Conservation (phyloP, 2,113 vertebrate species). For the Semicossyphus pulcher region DNA sequence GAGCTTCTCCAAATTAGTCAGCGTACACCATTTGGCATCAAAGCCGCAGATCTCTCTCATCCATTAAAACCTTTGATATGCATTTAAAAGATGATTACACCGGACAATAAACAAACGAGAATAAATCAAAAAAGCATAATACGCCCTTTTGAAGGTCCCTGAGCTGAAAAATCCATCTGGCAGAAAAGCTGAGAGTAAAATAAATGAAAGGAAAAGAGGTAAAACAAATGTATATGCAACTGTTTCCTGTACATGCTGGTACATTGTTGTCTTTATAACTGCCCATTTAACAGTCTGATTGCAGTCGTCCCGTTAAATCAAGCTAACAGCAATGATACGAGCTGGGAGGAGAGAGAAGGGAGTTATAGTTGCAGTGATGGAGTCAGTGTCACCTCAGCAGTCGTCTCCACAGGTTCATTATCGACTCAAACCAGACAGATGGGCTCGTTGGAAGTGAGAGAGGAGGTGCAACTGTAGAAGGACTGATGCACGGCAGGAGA, state of each 20-base stretch:
- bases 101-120: conserved; percentile 23
- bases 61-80: conserved; percentile 45
- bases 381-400: conserved; percentile 75
- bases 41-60: conserved; percentile 32
- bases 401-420: conserved; percentile 69
- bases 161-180: conserved; percentile 7
- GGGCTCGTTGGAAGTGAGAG: conserved; percentile 43
- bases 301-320: too few species aligned
- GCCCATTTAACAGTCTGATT: too few species aligned
- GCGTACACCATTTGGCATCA: conserved; percentile 43
- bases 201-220: background rate
- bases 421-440: conserved; percentile 62
- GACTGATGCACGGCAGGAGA: conserved; percentile 14
- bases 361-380: conserved; percentile 42
- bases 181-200: conserved; percentile 1
- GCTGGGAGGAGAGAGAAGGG: background rate
- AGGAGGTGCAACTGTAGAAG: conserved; percentile 36
- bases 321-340: too few species aligned
- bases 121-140: conserved; percentile 22
- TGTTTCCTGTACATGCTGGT: too few species aligned
- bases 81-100: conserved; percentile 36
- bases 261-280: too few species aligned
- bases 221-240: too few species aligned
- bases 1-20: conserved; percentile 55
- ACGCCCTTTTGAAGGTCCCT: background rate